These are phyloP conservation scores for Heliconius erato DNA, from an alignment of 2,888 invertebrate species.

Conservation along the genomic window DNA sequence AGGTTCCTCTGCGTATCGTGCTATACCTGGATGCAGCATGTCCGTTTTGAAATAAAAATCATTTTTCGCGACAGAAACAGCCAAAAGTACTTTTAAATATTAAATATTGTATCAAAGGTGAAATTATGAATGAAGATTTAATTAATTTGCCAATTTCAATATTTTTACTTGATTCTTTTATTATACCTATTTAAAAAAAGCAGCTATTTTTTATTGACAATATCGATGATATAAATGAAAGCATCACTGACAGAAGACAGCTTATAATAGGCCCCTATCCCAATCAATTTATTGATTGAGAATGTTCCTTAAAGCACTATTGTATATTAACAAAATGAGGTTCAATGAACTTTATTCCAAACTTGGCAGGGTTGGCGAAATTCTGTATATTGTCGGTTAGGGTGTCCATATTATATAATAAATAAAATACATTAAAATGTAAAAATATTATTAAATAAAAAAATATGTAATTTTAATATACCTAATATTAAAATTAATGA, in stretches of 20 bases:
- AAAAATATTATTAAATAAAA: too few species aligned
- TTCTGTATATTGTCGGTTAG: slow-evolving; percentile 27
- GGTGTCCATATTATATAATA: slow-evolving; percentile 2
- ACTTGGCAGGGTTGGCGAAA: slow-evolving; percentile 32
- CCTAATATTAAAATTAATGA: too few species aligned
- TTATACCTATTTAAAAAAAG: neutral
- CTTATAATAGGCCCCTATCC: slow-evolving; percentile 25
- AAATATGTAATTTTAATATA: too few species aligned
- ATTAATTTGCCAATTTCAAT: neutral
- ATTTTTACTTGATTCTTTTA: neutral
- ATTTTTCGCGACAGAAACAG: too few species aligned
- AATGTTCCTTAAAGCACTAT: slow-evolving; percentile 20
- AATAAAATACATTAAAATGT: neutral
- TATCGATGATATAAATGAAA: neutral
- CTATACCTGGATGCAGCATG: too few species aligned
- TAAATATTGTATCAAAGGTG: neutral
- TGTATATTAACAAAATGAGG: slow-evolving; percentile 15
- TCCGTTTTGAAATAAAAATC: too few species aligned
- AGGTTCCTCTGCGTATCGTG: too few species aligned
- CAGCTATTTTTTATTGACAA: neutral
- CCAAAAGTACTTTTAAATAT: neutral
- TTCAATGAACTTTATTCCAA: slow-evolving; percentile 32
- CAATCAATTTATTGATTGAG: slow-evolving; percentile 16
- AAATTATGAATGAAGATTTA: neutral
- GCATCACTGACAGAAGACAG: neutral